Evolutionary conservation across 2,113 vertebrate genomes (phyloP).

Genomic region (Aix galericulata): DNA sequence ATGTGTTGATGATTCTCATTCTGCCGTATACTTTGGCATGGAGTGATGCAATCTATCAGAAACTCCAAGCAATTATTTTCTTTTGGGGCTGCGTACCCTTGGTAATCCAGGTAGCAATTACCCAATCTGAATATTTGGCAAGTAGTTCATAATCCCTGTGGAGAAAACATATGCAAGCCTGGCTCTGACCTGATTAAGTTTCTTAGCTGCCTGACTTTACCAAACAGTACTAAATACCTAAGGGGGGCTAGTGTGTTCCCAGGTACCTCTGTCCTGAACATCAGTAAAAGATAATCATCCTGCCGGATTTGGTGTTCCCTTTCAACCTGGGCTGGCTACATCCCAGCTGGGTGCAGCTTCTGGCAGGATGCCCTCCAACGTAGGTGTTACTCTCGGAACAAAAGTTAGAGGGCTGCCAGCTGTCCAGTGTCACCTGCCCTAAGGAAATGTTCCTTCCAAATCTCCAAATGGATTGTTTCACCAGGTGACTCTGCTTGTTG

Average conservation of each 20-base stretch:
- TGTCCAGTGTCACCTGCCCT: neutral
- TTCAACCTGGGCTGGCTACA: conserved; percentile 1
- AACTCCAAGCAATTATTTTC: conserved; percentile 50
- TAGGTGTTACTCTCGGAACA: conserved; percentile 11
- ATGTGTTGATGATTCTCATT: conserved; percentile 26
- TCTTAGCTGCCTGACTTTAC: conserved; percentile 5
- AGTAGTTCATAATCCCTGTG: conserved; percentile 41
- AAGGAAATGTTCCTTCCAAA: conserved; percentile 49
- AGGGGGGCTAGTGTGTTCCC: neutral
- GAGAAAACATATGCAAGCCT: conserved; percentile 61
- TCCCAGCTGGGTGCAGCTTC: conserved; percentile 47
- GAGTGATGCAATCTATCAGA: conserved; percentile 33
- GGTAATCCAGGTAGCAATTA: conserved; percentile 73
- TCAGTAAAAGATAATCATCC: conserved; percentile 44
- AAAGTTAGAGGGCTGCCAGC: neutral
- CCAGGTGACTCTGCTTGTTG: neutral
- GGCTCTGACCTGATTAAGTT: conserved; percentile 61
- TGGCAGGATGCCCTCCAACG: neutral
- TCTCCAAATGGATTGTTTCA: neutral
- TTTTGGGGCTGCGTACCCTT: conserved; percentile 44
- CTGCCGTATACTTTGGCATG: neutral
- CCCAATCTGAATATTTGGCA: conserved; percentile 69
- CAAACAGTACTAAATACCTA: neutral
- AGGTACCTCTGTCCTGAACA: neutral
- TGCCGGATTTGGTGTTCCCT: conserved; percentile 40